phyloP scores from a whole-genome alignment of 2,888 invertebrate genomes.

The Busseola fusca region DNA sequence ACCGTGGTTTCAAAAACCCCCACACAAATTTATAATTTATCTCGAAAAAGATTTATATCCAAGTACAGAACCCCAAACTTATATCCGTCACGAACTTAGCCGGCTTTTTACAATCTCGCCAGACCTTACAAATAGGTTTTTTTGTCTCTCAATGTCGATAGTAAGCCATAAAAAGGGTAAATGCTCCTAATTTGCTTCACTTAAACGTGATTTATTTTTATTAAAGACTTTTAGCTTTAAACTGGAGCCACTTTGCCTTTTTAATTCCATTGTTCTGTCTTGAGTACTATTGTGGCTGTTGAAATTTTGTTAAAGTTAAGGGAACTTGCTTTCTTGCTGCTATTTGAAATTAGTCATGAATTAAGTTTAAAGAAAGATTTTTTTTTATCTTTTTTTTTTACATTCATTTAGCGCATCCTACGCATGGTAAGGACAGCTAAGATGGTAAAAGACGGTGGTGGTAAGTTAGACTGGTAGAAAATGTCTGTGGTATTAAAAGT shows the following conservation, averaged over 20 bases:
- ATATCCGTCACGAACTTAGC: constrained; percentile 11
- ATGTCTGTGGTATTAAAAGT: neutral
- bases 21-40: no score
- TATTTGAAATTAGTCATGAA: constrained; percentile 2
- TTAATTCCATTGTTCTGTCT: constrained; percentile 37
- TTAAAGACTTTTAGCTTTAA: constrained; percentile 49
- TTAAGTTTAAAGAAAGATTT: neutral
- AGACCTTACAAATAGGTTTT: constrained; percentile 60
- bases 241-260: constrained; percentile 43
- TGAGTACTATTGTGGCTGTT: constrained; percentile 27
- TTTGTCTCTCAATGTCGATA: constrained; percentile 53
- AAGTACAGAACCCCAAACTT: constrained; percentile 18
- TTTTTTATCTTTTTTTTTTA: neutral
- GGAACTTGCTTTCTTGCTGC: neutral
- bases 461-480: neutral
- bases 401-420: neutral
- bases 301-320: constrained; percentile 13
- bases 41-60: neutral
- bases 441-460: neutral
- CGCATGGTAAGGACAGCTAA: neutral
- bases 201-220: constrained; percentile 62
- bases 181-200: constrained; percentile 61
- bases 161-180: constrained; percentile 63
- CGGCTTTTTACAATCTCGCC: constrained; percentile 56
- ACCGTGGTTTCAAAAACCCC: no score